Percentiles rank a stretch among this genome's conserved stretches.
phyloP scores from a whole-genome alignment of 1,140 invertebrate genomes.

The Sycophaga agraensis region DNA sequence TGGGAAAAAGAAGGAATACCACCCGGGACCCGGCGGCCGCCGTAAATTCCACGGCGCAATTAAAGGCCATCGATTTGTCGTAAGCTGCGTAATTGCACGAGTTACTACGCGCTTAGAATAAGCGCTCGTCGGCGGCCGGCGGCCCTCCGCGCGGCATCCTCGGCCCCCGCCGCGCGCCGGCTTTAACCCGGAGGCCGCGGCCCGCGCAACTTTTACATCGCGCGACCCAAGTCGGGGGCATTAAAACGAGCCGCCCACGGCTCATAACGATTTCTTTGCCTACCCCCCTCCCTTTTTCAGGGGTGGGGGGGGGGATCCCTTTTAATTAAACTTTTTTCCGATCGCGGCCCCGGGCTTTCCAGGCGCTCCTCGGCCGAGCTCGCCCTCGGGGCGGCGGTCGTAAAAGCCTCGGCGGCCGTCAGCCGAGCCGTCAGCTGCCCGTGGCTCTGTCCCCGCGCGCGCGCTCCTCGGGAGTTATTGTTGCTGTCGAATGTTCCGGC shows the following conservation, averaged over 20 bases:
- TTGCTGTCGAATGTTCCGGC: too few species aligned
- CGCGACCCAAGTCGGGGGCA: background rate
- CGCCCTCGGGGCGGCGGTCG: too few species aligned
- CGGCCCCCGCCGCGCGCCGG: slow-evolving; percentile 21
- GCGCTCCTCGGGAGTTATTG: too few species aligned
- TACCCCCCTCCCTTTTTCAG: too few species aligned
- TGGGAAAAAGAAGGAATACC: slow-evolving; percentile 25
- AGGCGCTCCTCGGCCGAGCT: too few species aligned
- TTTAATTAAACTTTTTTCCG: slow-evolving; percentile 15
- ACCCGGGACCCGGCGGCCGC: background rate
- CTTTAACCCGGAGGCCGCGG: background rate
- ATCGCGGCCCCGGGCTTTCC: background rate
- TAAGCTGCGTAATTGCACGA: slow-evolving; percentile 57
- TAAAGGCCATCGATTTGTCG: slow-evolving; percentile 57
- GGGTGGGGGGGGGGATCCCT: too few species aligned
- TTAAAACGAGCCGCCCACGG: slow-evolving; percentile 10
- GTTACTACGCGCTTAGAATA: slow-evolving; percentile 54
- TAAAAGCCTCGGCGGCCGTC: too few species aligned
- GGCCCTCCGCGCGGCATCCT: slow-evolving; percentile 28
- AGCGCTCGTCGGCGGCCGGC: slow-evolving; percentile 37
- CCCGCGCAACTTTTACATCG: slow-evolving; percentile 14
- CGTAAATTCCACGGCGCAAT: slow-evolving; percentile 52
- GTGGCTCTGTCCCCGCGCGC: too few species aligned
- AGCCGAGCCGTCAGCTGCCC: too few species aligned
- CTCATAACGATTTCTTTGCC: background rate